Base-by-base conservation (phyloP, 2,113 vertebrate genomes). In the Tursiops truncatus region DNA sequence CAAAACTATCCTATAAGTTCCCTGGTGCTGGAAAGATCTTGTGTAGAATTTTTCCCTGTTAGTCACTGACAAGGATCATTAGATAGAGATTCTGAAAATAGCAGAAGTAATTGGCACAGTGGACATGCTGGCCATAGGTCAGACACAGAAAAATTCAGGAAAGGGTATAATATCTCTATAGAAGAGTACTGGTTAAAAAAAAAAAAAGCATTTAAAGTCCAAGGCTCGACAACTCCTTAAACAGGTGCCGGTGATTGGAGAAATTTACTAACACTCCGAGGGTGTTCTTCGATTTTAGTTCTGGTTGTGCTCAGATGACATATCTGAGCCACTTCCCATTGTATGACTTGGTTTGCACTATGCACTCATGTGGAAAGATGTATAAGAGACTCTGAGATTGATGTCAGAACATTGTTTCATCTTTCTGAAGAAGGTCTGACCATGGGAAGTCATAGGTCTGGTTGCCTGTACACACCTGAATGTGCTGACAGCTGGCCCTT, bases 31-130 rank as follows among this genome's bases (percentile, higher is more conserved):
- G 36, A 65, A 76, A 88, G 70, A 58, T 77, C 31, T 53, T 62
- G 38, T 81, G 41, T 77, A 83, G 71, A 88, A 81, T 25, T 81
- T 92, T 92, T 81, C 67, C 50, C 14, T 80, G 8, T 92, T 96
- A 94, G 73, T 96, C 94, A 94, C 60, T 63, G 79, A 74, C 50
- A 41, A 80, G 65, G 14, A 89, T 96, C 68, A 68, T 95, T 93
- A 94, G 88, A 94, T 94, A 95, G 79, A 74, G 65, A n/a, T 94
- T 92, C 83, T 95, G 79, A 96, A 96, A 97, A 89, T 36, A 97
- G 87, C 33, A 70, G 38, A 87, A 53, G n/a, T 68, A 65, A 95
- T 81, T 97, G 94, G 71, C 41, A 76, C 73, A 86, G 44, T 67
- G 86, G 73, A 91, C 56, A 85, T 58, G 38, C 15, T 92, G 91